These are phyloP conservation scores for Sturmia bella DNA, from an alignment of 2,888 invertebrate species.

Conservation along the genomic window DNA sequence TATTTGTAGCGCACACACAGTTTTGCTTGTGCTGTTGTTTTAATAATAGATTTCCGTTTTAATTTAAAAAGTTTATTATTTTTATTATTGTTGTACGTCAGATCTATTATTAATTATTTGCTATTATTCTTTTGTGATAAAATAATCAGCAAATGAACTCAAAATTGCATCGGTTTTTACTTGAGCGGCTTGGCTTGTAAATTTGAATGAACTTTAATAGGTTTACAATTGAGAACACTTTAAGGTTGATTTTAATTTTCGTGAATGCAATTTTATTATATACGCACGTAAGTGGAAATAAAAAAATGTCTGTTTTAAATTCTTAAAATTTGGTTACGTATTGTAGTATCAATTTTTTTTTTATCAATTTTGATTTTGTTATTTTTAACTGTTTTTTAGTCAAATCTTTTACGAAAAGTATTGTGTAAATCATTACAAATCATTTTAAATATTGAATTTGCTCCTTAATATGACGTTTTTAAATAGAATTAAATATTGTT, in stretches of 20 bases:
- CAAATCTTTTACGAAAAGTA: too few species aligned
- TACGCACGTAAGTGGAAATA: not conserved
- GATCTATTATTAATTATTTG: constrained; percentile 46
- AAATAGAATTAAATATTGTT: too few species aligned
- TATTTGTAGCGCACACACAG: not conserved
- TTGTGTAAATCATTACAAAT: too few species aligned
- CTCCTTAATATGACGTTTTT: too few species aligned
- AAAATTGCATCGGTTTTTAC: constrained; percentile 38
- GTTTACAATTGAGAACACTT: constrained; percentile 32
- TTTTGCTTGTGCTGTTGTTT: constrained; percentile 1
- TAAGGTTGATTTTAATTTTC: constrained; percentile 11
- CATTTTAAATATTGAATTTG: too few species aligned
- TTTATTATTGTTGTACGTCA: constrained; percentile 32
- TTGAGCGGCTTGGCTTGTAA: constrained; percentile 38
- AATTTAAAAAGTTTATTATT: constrained; percentile 11
- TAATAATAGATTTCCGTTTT: constrained; percentile 13
- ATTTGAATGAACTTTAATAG: constrained; percentile 41
- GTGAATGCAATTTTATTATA: not conserved
- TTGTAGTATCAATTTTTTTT: too few species aligned
- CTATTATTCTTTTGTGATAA: constrained; percentile 55
- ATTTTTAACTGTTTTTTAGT: too few species aligned
- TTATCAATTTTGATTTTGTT: too few species aligned
- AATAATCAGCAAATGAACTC: constrained; percentile 51
- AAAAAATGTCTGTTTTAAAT: too few species aligned
- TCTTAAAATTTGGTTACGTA: too few species aligned